Percentiles rank a stretch among this genome's conserved stretches.
These are phyloP conservation scores for Piaya cayana DNA, from an alignment of 2,113 vertebrate genomes.

Conservation along the genomic window DNA sequence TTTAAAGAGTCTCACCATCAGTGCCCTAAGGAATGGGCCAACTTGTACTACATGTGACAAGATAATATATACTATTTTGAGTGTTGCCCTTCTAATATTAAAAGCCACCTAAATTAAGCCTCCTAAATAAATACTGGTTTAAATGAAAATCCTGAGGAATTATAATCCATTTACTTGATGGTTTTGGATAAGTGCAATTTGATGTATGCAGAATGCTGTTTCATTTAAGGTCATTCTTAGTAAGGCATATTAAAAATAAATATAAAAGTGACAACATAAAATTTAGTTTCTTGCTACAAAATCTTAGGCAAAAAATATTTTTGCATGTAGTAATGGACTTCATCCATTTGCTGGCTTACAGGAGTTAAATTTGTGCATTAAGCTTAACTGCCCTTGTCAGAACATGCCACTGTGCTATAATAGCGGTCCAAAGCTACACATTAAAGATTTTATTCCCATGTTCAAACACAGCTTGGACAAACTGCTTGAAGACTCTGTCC, in stretches of 20 bases:
- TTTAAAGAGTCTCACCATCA: slow-evolving; percentile 38
- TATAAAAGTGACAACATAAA: slow-evolving; percentile 74
- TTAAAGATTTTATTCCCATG: slow-evolving; percentile 82
- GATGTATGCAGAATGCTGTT: slow-evolving; percentile 66
- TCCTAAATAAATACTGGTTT: slow-evolving; percentile 58
- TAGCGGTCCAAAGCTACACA: slow-evolving; percentile 66
- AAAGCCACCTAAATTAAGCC: slow-evolving; percentile 50
- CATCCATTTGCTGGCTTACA: slow-evolving; percentile 71
- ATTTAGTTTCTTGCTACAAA: slow-evolving; percentile 75
- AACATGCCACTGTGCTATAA: slow-evolving; percentile 26
- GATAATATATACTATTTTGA: slow-evolving; percentile 25
- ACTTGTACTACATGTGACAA: neutral
- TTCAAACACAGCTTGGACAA: slow-evolving; percentile 91
- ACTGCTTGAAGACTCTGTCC: slow-evolving; percentile 98
- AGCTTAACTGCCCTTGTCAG: slow-evolving; percentile 62
- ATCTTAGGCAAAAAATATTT: slow-evolving; percentile 74
- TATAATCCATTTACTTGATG: slow-evolving; percentile 67
- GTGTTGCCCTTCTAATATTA: slow-evolving; percentile 25
- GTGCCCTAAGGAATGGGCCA: slow-evolving; percentile 53
- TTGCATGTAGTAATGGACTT: slow-evolving; percentile 72
- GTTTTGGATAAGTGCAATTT: slow-evolving; percentile 78
- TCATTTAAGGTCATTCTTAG: slow-evolving; percentile 79
- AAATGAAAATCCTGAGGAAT: slow-evolving; percentile 79
- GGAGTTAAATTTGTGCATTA: slow-evolving; percentile 72
- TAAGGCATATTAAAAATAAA: slow-evolving; percentile 83